Evolutionary conservation across 2,797 vertebrate species (phyloP).

Genomic region (Neosilurus mollespiculum): DNA sequence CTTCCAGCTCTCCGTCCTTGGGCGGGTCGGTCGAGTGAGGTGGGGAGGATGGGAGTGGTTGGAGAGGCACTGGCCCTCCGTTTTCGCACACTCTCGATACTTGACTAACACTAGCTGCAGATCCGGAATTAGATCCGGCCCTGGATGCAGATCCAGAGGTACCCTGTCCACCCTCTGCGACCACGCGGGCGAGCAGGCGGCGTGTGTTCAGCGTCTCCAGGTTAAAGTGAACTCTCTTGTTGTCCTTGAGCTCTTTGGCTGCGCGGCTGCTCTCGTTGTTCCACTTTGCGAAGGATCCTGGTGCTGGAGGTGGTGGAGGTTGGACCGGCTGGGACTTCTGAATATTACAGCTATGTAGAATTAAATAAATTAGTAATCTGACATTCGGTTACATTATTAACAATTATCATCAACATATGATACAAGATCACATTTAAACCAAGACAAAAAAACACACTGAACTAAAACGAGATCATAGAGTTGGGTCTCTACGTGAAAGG

Average conservation of each 20-base stretch:
- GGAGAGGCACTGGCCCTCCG: conserved; percentile 63
- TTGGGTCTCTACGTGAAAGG: neutral
- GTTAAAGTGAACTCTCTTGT: conserved; percentile 77
- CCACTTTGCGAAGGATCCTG: conserved; percentile 67
- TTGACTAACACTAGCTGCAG: neutral
- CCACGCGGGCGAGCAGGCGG: conserved; percentile 63
- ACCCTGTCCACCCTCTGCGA: conserved; percentile 19
- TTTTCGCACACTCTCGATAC: conserved; percentile 65
- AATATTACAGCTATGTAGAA: conserved; percentile 62
- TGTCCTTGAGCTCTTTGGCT: conserved; percentile 60
- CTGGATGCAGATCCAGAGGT: conserved; percentile 12
- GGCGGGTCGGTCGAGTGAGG: conserved; percentile 11
- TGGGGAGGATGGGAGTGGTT: neutral
- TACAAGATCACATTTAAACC: neutral
- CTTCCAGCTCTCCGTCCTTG: conserved; percentile 69
- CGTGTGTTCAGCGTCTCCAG: conserved; percentile 75
- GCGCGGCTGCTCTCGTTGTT: conserved; percentile 62
- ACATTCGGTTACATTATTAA: neutral
- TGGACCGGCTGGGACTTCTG: conserved; percentile 51
- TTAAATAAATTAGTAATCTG: neutral
- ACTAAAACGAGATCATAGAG: neutral
- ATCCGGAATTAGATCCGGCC: neutral
- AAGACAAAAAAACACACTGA: neutral
- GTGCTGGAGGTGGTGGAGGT: conserved; percentile 42
- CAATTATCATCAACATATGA: neutral